These are phyloP conservation scores for Isichthys henryi DNA, from an alignment of 2,113 vertebrate species.

Conservation along the genomic window DNA sequence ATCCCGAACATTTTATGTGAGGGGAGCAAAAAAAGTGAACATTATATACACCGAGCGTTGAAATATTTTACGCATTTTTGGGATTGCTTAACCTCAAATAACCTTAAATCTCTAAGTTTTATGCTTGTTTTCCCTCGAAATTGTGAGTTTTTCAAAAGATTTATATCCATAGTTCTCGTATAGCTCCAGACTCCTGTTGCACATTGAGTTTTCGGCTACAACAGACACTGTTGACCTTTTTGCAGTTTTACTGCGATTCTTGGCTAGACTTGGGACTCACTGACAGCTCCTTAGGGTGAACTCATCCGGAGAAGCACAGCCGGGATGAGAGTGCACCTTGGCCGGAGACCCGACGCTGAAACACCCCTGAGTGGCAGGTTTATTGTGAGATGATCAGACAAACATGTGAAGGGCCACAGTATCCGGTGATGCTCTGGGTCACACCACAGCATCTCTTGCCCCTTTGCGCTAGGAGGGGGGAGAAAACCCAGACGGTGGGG, in stretches of 20 bases:
- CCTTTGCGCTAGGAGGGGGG: neutral
- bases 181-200: neutral
- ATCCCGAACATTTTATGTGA: neutral
- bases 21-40: neutral
- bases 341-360: neutral
- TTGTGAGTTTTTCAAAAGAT: slow-evolving; percentile 8
- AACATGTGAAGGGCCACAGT: neutral
- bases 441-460: neutral
- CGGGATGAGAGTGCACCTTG: slow-evolving; percentile 11
- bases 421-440: neutral
- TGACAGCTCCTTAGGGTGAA: slow-evolving; percentile 2
- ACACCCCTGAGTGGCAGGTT: neutral
- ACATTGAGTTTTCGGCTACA: neutral
- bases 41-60: neutral
- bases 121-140: neutral
- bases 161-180: neutral
- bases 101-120: neutral
- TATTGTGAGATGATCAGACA: neutral
- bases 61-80: neutral
- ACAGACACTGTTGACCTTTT: neutral
- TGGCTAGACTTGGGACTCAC: neutral
- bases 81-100: slow-evolving; percentile 4
- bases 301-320: slow-evolving; percentile 7
- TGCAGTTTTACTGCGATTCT: neutral
- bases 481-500: neutral